Evolutionary conservation across 2,113 vertebrate species (phyloP), one percentile per base, ranked within the genome.

Genomic region (Tapirus terrestris): DNA sequence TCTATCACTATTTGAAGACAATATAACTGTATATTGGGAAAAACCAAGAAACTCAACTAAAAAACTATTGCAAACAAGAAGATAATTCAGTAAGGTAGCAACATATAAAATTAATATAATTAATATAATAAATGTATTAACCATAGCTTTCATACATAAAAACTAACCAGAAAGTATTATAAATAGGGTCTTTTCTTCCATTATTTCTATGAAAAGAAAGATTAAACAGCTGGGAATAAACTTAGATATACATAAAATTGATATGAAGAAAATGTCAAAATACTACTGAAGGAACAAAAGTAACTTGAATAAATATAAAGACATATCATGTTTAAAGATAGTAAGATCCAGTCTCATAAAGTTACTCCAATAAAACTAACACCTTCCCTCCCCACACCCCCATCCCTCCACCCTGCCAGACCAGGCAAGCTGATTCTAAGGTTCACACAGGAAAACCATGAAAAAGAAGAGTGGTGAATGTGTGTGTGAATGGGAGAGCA

Each of bases 21-120:
- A 51, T 63, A 25, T 63, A 81, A 77, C 29, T 25, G 33, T 48
- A 60, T 67, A 83, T 6, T 63, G 65, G 86, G 25, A 27, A 88
- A 85, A 85, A 82, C 29, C 11, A 84, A 73, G 31, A 76, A 25
- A 73, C 4, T 82, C n/a, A 75, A 75, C n/a, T 56, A 68, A 80
- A 91, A 90, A 86, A 79, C 36, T 27, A 56, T 7, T 70, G n/a
- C 21, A 84, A 92, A 89, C 17, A 89, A 85, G 58, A 94, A 92
- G 39, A 73, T 79, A 92, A 73, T 23, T 86, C 45, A 86, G 68
- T 86, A 92, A 73, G 39, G 33, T 21, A 92, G 18, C 20, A 61
- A 36, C 39, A 33, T 82, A 33, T 48, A 82, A 70, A 77, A 72
- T 79, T 67, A 89, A 53, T 61, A 68, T 45, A 79, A 81, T 51